Base-by-base conservation (phyloP, 2,888 invertebrate species). In the Tetranychus truncatus region DNA sequence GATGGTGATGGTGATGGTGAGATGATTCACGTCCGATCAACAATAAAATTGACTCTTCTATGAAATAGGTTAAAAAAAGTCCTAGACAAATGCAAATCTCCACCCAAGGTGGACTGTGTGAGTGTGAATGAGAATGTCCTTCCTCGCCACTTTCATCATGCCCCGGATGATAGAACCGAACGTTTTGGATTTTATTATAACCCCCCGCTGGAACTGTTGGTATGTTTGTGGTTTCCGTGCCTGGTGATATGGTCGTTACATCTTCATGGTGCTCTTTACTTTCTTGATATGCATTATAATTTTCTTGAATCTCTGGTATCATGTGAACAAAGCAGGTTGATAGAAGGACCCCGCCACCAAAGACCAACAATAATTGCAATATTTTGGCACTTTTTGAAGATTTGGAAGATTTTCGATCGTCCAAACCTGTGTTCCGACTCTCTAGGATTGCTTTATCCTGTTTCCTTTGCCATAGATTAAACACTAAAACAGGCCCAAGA, bases 281-380 rank as follows among this genome's bases (percentile, higher is more conserved):
- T 15, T 55, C 11, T 9, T 55, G 3, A 55, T 69, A 21, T 55
- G 55, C 15, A 72, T 77, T 84, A 11, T 91, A 86, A 76, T 86
- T 86, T 80, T 91, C 88, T 11, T 87, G 83, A 0, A 91, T 88
- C 84, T 91, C 91, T 1, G 91, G 91, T 75, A 91, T 83, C 80
- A 92, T 84, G 80, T 92, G 91, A 78, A 91, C 83, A 81, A 92
- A 91, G 6, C 91, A 91, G 2, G 91, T 91, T 77, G 89, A 88
- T 66, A 92, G 83, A 21, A 92, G 83, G 0, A 91, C 91, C 11
- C 91, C 91, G n/a, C 91, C 91, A 20, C 91, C 91, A 78, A 91
- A 89, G n/a, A 89, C 88, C 34, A 91, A 76, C 20, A 74, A 18
- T 20, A 74, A 3, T n/a, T 74, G 74, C 18, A 67, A 67, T 9